Evolutionary conservation across 2,113 vertebrate species (phyloP), one percentile per base, ranked within the genome.

Genomic region (Amphiprion ocellaris): DNA sequence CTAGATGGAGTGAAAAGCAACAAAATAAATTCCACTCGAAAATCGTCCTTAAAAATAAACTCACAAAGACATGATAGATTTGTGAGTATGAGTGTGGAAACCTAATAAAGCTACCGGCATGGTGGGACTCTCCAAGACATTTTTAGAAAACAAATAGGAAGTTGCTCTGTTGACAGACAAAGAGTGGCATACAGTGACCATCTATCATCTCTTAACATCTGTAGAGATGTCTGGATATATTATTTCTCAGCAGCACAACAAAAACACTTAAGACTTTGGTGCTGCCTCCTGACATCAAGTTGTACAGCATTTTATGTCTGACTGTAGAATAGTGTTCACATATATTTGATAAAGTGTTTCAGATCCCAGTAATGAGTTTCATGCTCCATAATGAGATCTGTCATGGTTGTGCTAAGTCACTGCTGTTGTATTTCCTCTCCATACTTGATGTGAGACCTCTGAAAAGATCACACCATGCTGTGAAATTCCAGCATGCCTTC

Each of bases 1-100:
- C 87, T 89, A 92, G 90, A 74, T 86, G 88, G 88, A 0, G 54
- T 6, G 4, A 63, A 81, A 69, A 41, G 3, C 58, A 78, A 65
- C 33, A 12, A 59, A 69, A 76, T 86, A 41, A 65, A 55, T n/a
- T 11, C 21, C 4, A 62, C 33, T 7, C 17, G 1, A 1, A 14
- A 14, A 19, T 1, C 17, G 10, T 58, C n/a, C 15, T 26, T 10
- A n/a, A 7, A 26, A 24, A 14, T 23, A 7, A 26, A 28, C 5
- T 55, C 23, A n/a, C 10, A 26, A 24, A 50, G 1, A 28, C 10
- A 19, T 5, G 0, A 4, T 12, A 21, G 11, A 24, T 64, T 47
- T 64, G 10, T 16, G 2, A n/a, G 4, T 4, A 28, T 28, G 47
- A 10, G 14, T 1, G 24, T 58, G 4, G 5, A 47, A 50, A 10